These are phyloP conservation scores for Drosophila kanapiae DNA, from an alignment of 1,140 invertebrate species.

Conservation along the genomic window DNA sequence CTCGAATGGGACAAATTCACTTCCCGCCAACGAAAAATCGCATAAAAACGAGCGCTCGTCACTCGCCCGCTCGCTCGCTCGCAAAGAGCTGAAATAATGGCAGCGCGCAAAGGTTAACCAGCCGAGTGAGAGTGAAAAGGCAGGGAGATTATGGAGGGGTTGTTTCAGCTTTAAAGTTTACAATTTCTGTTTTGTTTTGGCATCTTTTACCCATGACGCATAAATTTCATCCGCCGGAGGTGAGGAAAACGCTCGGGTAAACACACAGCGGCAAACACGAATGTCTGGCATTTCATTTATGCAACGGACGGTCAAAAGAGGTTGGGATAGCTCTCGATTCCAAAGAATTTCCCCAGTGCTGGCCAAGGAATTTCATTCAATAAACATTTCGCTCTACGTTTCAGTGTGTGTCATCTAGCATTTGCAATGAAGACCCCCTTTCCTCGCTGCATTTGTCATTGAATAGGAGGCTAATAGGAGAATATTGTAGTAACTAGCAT, in stretches of 20 bases:
- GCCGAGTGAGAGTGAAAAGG: conserved; percentile 51
- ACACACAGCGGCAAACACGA: conserved; percentile 7
- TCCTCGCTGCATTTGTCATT: too few relatives aligned
- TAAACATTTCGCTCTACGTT: conserved; percentile 32
- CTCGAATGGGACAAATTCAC: conserved; percentile 61
- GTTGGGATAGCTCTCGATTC: conserved; percentile 25
- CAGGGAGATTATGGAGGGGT: background rate
- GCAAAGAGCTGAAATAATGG: conserved; percentile 26
- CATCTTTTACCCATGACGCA: conserved; percentile 41
- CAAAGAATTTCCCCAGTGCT: conserved; percentile 15
- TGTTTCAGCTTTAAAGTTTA: conserved; percentile 44
- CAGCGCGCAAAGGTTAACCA: conserved; percentile 44
- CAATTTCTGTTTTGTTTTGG: conserved; percentile 46
- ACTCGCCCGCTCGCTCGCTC: background rate
- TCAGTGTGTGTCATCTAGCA: conserved; percentile 9
- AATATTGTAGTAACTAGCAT: too few relatives aligned
- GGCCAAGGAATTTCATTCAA: conserved; percentile 23
- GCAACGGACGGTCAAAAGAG: conserved; percentile 10
- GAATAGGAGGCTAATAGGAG: too few relatives aligned
- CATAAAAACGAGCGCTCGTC: conserved; percentile 7
- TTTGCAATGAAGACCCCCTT: background rate
- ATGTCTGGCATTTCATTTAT: conserved; percentile 37
- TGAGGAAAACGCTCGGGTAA: conserved; percentile 21
- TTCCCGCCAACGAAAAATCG: conserved; percentile 69
- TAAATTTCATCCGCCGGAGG: conserved; percentile 21